Evolutionary conservation across 2,113 vertebrate species (phyloP).

Genomic region (Catharus bicknelli): DNA sequence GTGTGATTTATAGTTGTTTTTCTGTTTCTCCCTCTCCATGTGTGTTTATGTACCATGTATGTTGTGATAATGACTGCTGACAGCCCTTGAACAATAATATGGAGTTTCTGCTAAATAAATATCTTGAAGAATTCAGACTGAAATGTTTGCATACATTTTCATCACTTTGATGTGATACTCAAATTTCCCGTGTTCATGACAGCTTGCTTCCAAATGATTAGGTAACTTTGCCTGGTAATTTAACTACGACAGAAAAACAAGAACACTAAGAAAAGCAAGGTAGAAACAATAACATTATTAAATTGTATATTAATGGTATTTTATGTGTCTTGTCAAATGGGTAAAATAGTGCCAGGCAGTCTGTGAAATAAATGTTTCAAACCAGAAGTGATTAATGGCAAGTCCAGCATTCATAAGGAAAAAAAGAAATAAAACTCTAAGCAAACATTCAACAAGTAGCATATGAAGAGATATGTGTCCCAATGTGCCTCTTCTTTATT

Average conservation of each 20-base stretch:
- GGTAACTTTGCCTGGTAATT: background rate
- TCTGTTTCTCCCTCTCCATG: background rate
- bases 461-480: background rate
- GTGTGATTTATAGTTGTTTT: background rate
- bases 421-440: slow-evolving; percentile 25
- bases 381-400: background rate
- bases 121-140: background rate
- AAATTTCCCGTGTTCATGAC: background rate
- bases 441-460: slow-evolving; percentile 26
- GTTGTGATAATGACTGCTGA: background rate
- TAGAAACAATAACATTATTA: background rate
- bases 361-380: background rate
- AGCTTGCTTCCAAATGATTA: background rate
- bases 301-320: background rate
- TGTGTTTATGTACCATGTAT: background rate
- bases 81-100: background rate
- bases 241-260: background rate
- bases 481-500: slow-evolving; percentile 20
- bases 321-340: background rate
- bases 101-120: background rate
- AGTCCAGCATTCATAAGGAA: background rate
- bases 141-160: background rate
- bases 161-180: background rate
- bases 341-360: background rate
- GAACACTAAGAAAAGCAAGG: background rate